Evolutionary conservation across 2,113 vertebrate species (phyloP).

Genomic region (Epinephelus lanceolatus): DNA sequence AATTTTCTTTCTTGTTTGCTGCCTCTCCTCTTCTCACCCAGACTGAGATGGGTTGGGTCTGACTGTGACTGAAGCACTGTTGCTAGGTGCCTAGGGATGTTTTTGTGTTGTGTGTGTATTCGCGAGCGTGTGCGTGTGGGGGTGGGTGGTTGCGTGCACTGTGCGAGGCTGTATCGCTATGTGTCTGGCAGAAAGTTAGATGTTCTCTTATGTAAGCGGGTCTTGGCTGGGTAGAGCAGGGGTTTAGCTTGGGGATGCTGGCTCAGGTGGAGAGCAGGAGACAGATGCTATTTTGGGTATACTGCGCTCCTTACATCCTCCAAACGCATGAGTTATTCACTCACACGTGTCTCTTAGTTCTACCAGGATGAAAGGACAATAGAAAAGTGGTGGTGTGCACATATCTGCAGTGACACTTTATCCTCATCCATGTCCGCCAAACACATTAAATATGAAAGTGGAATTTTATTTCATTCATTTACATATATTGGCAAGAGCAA

Average conservation of each 20-base stretch:
- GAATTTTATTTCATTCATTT: neutral
- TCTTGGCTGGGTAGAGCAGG: slow-evolving; percentile 61
- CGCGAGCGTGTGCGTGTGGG: neutral
- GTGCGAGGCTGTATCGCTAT: slow-evolving; percentile 44
- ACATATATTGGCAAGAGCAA: neutral
- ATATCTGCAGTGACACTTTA: slow-evolving; percentile 21
- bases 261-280: slow-evolving; percentile 75
- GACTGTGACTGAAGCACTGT: slow-evolving; percentile 48
- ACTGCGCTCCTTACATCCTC: slow-evolving; percentile 51
- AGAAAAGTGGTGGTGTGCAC: slow-evolving; percentile 5
- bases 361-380: slow-evolving; percentile 50
- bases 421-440: neutral
- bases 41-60: slow-evolving; percentile 33
- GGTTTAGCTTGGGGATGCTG: slow-evolving; percentile 68
- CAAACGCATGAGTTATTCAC: slow-evolving; percentile 67
- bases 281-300: slow-evolving; percentile 73
- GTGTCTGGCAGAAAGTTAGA: slow-evolving; percentile 69
- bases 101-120: neutral
- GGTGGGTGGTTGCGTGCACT: slow-evolving; percentile 40
- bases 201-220: slow-evolving; percentile 71
- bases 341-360: slow-evolving; percentile 39
- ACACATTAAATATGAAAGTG: neutral
- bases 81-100: slow-evolving; percentile 38
- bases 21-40: slow-evolving; percentile 23
- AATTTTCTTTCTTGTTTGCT: slow-evolving; percentile 29